A percentile compares a stretch with the other conserved stretches of the same genome.
phyloP scores from a whole-genome alignment of 2,888 invertebrate genomes.

The Ctenicera cuprea region DNA sequence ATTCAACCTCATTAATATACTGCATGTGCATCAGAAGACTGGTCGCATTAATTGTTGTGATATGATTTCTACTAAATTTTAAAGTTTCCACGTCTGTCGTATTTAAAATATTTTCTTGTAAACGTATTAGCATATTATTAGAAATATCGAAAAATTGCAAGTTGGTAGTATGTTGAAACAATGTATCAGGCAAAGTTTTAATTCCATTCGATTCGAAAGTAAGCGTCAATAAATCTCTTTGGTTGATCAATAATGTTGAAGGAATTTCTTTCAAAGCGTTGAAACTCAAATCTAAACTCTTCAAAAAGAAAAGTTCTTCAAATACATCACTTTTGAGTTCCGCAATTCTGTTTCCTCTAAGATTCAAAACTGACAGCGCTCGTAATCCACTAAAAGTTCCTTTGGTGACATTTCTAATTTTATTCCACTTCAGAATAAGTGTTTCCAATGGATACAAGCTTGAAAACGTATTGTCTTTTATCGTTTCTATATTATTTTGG shows the following conservation, averaged over 20 bases:
- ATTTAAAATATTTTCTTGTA: conserved; percentile 22
- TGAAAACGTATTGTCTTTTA: conserved; percentile 22
- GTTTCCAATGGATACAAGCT: conserved; percentile 15
- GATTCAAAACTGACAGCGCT: conserved; percentile 73
- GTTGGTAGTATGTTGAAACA: conserved; percentile 13
- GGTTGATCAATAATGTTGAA: not conserved
- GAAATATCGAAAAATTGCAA: conserved; percentile 27
- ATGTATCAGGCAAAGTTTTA: not conserved
- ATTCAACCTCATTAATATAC: conserved; percentile 21
- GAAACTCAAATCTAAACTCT: conserved; percentile 77
- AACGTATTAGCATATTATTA: conserved; percentile 16
- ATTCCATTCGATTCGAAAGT: conserved; percentile 25
- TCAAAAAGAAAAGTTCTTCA: conserved; percentile 72
- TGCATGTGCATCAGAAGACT: not conserved
- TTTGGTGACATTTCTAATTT: conserved; percentile 2
- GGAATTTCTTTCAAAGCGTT: conserved; percentile 73
- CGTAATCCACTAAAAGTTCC: conserved; percentile 70
- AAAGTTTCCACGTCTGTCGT: conserved; percentile 27
- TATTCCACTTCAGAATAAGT: conserved; percentile 35
- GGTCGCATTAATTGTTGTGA: conserved; percentile 2
- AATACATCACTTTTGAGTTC: conserved; percentile 73
- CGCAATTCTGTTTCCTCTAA: conserved; percentile 74
- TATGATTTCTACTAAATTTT: conserved; percentile 31
- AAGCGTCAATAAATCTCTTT: conserved; percentile 1
- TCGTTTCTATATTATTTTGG: not conserved